Conservation (phyloP, 2,797 vertebrate species). For the Lutjanus argentimaculatus region DNA sequence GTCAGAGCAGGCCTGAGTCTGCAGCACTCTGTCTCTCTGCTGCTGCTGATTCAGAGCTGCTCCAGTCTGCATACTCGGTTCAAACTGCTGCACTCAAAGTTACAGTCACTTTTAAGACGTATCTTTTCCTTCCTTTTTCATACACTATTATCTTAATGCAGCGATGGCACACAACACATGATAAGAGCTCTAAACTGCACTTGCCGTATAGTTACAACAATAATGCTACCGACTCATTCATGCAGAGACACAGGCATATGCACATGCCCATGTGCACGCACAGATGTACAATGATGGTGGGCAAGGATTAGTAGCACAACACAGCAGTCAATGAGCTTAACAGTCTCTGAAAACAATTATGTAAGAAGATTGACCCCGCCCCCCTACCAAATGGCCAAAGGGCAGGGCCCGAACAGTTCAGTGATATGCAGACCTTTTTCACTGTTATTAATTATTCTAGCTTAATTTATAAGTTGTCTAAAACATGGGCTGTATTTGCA, state of each 20-base stretch:
- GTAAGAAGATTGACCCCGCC: conserved; percentile 74
- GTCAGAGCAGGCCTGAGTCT: conserved; percentile 27
- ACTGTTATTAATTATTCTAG: conserved; percentile 5
- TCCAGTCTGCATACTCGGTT: not conserved
- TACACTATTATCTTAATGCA: not conserved
- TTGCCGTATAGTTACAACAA: not conserved
- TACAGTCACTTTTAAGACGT: not conserved
- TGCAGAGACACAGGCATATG: conserved; percentile 39
- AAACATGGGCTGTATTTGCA: not conserved
- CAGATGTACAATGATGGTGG: conserved; percentile 73
- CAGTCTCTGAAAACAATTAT: conserved; percentile 77
- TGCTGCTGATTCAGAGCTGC: conserved; percentile 13
- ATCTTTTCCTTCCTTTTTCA: not conserved
- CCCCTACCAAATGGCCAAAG: conserved; percentile 63
- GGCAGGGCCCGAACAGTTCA: conserved; percentile 25
- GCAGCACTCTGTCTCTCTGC: conserved; percentile 18
- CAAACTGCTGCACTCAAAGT: not conserved
- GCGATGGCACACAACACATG: not conserved
- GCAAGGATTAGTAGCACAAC: conserved; percentile 78
- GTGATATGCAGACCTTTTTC: conserved; percentile 35
- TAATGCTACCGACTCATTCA: conserved; percentile 4
- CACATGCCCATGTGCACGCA: conserved; percentile 41
- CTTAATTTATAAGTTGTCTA: conserved; percentile 14
- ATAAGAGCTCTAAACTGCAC: not conserved
- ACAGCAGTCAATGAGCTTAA: conserved; percentile 80